Percentiles rank a stretch among this genome's conserved stretches.
These are phyloP conservation scores for Brachionus koreanus DNA, from an alignment of 1,140 invertebrate genomes.

Conservation along the genomic window DNA sequence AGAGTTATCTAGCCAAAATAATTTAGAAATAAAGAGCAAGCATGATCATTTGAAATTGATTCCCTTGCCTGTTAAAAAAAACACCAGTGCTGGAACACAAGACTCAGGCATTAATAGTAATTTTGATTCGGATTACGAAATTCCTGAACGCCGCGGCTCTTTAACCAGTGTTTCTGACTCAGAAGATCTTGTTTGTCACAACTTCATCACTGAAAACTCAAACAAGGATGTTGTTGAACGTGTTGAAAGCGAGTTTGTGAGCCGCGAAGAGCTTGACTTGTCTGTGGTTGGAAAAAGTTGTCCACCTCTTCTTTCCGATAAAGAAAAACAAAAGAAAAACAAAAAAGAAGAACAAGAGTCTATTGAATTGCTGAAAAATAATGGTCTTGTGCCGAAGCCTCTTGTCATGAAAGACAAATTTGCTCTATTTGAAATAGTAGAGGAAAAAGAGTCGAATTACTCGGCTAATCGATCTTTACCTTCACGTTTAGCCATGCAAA, in stretches of 20 bases:
- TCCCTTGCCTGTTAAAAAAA: slow-evolving; percentile 19
- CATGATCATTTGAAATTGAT: neutral
- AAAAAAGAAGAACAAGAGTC: neutral
- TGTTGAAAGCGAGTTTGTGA: neutral
- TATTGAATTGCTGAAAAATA: neutral
- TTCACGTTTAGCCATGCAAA: neutral
- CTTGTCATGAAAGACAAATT: neutral
- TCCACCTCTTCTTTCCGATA: neutral
- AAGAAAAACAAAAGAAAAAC: neutral
- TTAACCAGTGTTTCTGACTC: neutral
- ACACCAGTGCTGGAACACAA: slow-evolving; percentile 20
- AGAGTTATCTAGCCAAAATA: neutral
- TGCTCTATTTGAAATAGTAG: slow-evolving; percentile 28
- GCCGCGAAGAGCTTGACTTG: neutral
- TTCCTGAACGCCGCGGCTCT: neutral
- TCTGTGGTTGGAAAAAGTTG: neutral
- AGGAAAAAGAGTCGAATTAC: neutral
- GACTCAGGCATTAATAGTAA: slow-evolving; percentile 4
- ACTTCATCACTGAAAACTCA: neutral
- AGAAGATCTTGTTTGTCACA: neutral
- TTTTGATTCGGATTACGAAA: neutral
- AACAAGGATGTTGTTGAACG: neutral
- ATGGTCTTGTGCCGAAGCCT: neutral
- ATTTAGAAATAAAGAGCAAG: neutral
- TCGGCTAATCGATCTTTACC: neutral